Evolutionary conservation across 2,888 invertebrate genomes (phyloP).

Genomic region (Buathra laborator): DNA sequence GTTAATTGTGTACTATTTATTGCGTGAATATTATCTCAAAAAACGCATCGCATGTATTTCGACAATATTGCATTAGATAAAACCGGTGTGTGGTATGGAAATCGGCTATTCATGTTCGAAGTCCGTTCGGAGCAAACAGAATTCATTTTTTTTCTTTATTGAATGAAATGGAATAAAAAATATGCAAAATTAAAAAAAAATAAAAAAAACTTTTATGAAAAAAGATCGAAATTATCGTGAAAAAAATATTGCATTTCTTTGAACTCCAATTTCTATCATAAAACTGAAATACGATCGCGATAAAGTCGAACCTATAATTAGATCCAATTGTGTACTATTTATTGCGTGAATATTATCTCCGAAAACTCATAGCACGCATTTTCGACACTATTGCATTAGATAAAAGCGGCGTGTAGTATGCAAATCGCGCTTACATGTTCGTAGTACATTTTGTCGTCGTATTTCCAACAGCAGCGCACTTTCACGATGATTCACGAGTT

Average conservation of each 20-base stretch:
- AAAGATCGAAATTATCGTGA: no score
- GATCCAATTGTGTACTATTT: background rate
- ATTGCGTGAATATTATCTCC: background rate
- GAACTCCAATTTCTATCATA: no score
- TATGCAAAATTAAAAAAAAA: no score
- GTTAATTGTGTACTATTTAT: background rate
- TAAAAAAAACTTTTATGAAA: no score
- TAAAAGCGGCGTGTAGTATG: conserved; percentile 6
- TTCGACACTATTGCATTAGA: background rate
- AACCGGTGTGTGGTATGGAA: conserved; percentile 5
- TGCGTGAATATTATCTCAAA: background rate
- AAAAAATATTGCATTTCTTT: no score
- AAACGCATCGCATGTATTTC: background rate
- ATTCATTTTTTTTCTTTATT: no score
- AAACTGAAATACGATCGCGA: no score
- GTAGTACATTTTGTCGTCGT: background rate
- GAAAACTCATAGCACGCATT: background rate
- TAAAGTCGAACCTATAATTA: background rate
- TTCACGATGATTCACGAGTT: conserved; percentile 44
- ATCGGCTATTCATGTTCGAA: conserved; percentile 3
- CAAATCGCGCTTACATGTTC: conserved; percentile 19
- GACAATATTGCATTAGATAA: background rate
- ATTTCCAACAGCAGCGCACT: background rate
- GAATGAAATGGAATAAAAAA: no score
- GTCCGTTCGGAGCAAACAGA: background rate